Conservation (phyloP, 1,140 invertebrate genomes). For the Chionoecetes opilio region DNA sequence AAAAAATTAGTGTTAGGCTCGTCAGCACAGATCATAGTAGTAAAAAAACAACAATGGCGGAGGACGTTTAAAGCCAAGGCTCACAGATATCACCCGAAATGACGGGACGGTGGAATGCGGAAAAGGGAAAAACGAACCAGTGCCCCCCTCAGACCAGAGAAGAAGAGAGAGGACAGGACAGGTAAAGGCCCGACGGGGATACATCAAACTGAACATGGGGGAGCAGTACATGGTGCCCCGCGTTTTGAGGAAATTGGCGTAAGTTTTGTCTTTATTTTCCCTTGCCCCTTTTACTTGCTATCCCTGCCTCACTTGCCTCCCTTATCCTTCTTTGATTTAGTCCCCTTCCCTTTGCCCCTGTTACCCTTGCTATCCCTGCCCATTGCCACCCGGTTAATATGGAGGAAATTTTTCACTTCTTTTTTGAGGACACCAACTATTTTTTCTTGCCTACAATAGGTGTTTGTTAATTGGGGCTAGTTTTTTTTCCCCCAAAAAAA, state of each 20-base stretch:
- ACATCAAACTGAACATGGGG: conserved; percentile 90
- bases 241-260: conserved; percentile 91
- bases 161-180: conserved; percentile 64
- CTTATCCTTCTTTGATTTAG: not conserved
- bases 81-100: not conserved
- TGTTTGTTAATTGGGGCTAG: too few species aligned
- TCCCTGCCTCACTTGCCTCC: not conserved
- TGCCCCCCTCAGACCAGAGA: conserved; percentile 39
- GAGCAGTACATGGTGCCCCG: conserved; percentile 95
- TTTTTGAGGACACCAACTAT: too few species aligned
- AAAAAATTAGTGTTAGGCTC: too few species aligned
- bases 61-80: conserved; percentile 41
- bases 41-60: conserved; percentile 64
- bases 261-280: conserved; percentile 84
- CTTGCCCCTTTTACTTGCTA: not conserved
- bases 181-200: conserved; percentile 62
- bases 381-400: too few species aligned
- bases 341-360: not conserved
- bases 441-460: too few species aligned
- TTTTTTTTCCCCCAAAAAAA: too few species aligned
- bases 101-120: not conserved
- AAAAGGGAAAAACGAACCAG: conserved; percentile 66
- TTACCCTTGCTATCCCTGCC: not conserved
- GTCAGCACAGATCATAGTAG: not conserved
- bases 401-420: too few species aligned